These are phyloP conservation scores for Drosophila parthenogenetica DNA, from an alignment of 2,888 invertebrate genomes.

Conservation along the genomic window DNA sequence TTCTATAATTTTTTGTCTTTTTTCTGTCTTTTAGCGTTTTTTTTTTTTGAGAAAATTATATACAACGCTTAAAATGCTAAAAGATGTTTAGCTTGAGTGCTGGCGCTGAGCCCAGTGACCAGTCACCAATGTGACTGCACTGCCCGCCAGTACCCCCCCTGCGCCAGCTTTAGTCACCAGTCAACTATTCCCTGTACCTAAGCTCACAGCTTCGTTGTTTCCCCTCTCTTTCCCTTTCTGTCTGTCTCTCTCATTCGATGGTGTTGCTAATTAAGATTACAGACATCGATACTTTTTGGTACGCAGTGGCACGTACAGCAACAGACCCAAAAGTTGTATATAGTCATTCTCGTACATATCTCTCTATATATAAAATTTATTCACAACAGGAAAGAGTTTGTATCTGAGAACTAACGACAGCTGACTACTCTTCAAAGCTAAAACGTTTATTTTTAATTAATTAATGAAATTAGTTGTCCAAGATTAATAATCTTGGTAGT, in stretches of 20 bases:
- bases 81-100: conserved; percentile 68
- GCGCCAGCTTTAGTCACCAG: neutral
- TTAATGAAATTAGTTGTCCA: neutral
- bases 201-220: conserved; percentile 6
- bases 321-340: conserved; percentile 33
- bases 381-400: neutral
- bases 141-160: neutral
- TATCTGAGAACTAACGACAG: neutral
- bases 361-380: conserved; percentile 7
- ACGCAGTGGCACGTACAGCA: conserved; percentile 72
- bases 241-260: conserved; percentile 41
- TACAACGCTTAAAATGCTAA: conserved; percentile 74
- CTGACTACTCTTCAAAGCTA: neutral
- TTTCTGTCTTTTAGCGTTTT: conserved; percentile 40
- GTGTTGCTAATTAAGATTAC: conserved; percentile 79
- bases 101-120: conserved; percentile 49
- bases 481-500: too few relatives aligned
- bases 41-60: conserved; percentile 43
- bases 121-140: conserved; percentile 12
- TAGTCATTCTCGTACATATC: conserved; percentile 8
- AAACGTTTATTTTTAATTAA: neutral
- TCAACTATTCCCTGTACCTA: conserved; percentile 8
- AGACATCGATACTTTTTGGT: conserved; percentile 76
- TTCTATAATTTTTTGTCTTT: conserved; percentile 47
- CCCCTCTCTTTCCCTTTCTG: neutral